These are phyloP conservation scores for Dascillus cervinus DNA, from an alignment of 2,888 invertebrate genomes.

Conservation along the genomic window DNA sequence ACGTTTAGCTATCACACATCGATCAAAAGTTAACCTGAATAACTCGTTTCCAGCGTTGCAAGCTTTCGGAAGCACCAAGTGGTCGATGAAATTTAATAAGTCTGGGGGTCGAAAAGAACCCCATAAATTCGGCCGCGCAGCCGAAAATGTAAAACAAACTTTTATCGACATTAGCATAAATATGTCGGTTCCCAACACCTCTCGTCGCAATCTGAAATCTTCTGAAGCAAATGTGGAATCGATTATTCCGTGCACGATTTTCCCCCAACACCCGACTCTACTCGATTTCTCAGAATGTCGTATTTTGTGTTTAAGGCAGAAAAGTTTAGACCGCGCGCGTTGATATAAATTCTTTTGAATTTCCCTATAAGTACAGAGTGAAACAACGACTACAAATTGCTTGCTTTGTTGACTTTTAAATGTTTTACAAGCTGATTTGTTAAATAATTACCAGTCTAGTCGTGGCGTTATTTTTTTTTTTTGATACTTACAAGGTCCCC, in stretches of 20 bases:
- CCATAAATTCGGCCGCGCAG: too few species aligned
- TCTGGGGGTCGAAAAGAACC: conserved; percentile 17
- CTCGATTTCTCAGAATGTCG: conserved; percentile 16
- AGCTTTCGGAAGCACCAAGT: too few species aligned
- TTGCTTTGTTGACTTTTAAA: conserved; percentile 17
- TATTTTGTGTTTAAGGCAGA: conserved; percentile 19
- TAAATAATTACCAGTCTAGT: too few species aligned
- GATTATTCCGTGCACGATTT: conserved; percentile 27
- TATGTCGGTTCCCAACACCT: conserved; percentile 26
- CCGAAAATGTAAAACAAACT: too few species aligned
- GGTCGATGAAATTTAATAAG: too few species aligned
- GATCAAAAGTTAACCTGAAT: too few species aligned
- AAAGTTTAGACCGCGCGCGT: conserved; percentile 16
- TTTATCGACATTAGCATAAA: conserved; percentile 31
- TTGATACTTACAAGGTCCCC: too few species aligned
- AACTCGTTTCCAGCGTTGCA: too few species aligned
- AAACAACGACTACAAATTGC: conserved; percentile 28
- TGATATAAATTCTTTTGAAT: conserved; percentile 20
- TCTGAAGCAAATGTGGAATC: conserved; percentile 22
- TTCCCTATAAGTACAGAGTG: conserved; percentile 23
- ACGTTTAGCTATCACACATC: too few species aligned
- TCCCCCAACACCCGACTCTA: conserved; percentile 14
- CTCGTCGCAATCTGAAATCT: conserved; percentile 22
- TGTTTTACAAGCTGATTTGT: too few species aligned
- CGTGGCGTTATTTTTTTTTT: too few species aligned